These are phyloP conservation scores for Astyanax mexicanus DNA, from an alignment of 2,797 vertebrate genomes.

Conservation along the genomic window DNA sequence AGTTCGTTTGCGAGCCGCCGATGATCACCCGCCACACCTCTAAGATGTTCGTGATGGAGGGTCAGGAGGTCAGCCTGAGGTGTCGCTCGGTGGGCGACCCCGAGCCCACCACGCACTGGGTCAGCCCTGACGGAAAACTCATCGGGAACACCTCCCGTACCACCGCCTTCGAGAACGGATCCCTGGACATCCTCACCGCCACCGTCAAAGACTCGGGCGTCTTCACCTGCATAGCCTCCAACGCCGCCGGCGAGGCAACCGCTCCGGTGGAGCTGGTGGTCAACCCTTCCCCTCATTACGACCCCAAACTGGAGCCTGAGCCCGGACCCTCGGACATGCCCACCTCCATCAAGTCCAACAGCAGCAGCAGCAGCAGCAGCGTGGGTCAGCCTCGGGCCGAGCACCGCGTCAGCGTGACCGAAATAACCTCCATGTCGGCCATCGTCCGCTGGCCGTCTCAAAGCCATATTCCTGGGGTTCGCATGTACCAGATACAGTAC, in stretches of 20 bases:
- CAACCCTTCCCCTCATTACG: constrained; percentile 83
- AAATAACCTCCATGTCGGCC: constrained; percentile 86
- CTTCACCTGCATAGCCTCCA: constrained; percentile 85
- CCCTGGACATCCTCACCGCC: constrained; percentile 81
- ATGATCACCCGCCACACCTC: constrained; percentile 86
- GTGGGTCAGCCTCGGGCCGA: constrained; percentile 69
- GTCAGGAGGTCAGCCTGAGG: constrained; percentile 80
- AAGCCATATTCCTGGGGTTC: constrained; percentile 85
- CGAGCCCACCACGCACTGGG: constrained; percentile 84
- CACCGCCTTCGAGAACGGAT: constrained; percentile 78
- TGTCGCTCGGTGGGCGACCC: constrained; percentile 85
- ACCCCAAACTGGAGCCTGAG: constrained; percentile 83
- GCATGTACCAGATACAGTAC: constrained; percentile 97
- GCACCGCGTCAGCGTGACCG: constrained; percentile 84
- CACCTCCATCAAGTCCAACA: constrained; percentile 83
- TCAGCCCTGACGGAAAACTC: constrained; percentile 81
- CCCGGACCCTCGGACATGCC: constrained; percentile 86
- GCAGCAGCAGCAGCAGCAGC: constrained; percentile 57
- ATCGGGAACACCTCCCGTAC: constrained; percentile 78
- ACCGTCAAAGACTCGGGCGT: constrained; percentile 80
- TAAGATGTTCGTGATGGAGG: constrained; percentile 79
- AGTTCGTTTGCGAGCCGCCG: constrained; percentile 90
- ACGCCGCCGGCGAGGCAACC: constrained; percentile 88
- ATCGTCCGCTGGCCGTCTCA: constrained; percentile 89
- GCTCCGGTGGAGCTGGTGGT: constrained; percentile 88